phyloP scores from a whole-genome alignment of 2,797 vertebrate species.

The Mycteria americana region DNA sequence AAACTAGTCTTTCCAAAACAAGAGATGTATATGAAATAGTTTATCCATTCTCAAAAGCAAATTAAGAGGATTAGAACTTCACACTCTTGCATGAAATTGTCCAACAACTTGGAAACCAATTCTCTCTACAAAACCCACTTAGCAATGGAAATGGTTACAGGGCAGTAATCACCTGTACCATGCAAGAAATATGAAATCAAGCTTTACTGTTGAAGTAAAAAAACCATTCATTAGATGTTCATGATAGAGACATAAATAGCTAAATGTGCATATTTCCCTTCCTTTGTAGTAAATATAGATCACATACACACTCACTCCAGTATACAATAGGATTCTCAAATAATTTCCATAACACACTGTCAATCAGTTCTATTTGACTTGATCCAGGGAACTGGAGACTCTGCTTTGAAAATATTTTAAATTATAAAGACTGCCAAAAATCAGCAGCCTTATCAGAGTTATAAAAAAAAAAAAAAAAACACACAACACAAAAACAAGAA shows the following conservation, averaged over 20 bases:
- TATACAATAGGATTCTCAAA: background rate
- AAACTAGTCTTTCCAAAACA: background rate
- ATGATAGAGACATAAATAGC: background rate
- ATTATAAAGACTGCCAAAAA: background rate
- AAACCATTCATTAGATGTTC: background rate
- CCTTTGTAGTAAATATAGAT: background rate
- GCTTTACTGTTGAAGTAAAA: background rate
- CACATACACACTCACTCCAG: background rate
- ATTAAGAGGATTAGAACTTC: background rate
- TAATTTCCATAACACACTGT: background rate
- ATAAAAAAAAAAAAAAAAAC: background rate
- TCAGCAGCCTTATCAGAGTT: background rate
- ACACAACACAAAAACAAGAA: too few species aligned
- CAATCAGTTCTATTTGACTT: background rate
- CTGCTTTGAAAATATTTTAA: background rate
- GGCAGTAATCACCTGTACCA: background rate
- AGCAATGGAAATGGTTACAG: background rate
- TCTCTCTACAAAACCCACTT: background rate
- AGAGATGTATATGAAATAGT: background rate
- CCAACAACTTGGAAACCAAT: background rate
- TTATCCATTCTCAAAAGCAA: background rate
- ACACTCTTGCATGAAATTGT: background rate
- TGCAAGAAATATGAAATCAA: background rate
- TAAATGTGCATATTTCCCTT: background rate
- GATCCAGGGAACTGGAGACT: background rate